These are phyloP conservation scores for Cataglyphis rosenhaueri DNA, from an alignment of 2,888 invertebrate species.

Conservation along the genomic window DNA sequence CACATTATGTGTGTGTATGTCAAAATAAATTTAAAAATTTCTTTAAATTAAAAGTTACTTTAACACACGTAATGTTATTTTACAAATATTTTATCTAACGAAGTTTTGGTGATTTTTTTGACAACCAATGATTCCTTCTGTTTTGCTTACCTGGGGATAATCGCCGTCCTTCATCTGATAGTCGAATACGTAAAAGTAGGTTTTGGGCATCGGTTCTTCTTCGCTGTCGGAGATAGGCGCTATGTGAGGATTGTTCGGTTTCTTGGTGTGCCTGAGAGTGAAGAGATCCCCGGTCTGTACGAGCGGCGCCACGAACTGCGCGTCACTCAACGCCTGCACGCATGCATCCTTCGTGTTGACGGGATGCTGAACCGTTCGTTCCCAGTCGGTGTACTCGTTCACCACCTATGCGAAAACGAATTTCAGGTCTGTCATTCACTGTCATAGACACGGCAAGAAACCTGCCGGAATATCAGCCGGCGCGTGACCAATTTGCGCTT, in stretches of 20 bases:
- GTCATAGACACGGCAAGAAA: neutral
- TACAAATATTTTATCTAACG: neutral
- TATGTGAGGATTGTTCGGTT: constrained; percentile 88
- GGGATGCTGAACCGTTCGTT: constrained; percentile 95
- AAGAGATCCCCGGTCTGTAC: constrained; percentile 94
- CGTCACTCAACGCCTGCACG: constrained; percentile 96
- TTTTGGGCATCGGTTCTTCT: constrained; percentile 89
- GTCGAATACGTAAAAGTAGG: constrained; percentile 96
- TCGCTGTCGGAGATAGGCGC: constrained; percentile 87
- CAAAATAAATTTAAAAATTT: neutral
- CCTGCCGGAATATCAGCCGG: neutral
- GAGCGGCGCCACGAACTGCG: constrained; percentile 96
- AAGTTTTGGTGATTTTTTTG: neutral
- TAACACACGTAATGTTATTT: neutral
- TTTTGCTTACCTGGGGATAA: constrained; percentile 91
- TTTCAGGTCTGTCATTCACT: neutral
- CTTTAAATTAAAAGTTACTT: neutral
- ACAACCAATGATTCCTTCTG: neutral
- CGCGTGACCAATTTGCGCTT: neutral
- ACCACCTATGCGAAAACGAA: constrained; percentile 85
- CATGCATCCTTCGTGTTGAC: constrained; percentile 95
- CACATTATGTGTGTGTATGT: neutral
- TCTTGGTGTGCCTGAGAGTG: constrained; percentile 86
- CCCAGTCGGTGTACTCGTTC: constrained; percentile 99
- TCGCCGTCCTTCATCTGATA: constrained; percentile 96